Percentiles rank a stretch among this genome's conserved stretches.
These are phyloP conservation scores for Phocoena phocoena DNA, from an alignment of 2,113 vertebrate genomes.

Conservation along the genomic window DNA sequence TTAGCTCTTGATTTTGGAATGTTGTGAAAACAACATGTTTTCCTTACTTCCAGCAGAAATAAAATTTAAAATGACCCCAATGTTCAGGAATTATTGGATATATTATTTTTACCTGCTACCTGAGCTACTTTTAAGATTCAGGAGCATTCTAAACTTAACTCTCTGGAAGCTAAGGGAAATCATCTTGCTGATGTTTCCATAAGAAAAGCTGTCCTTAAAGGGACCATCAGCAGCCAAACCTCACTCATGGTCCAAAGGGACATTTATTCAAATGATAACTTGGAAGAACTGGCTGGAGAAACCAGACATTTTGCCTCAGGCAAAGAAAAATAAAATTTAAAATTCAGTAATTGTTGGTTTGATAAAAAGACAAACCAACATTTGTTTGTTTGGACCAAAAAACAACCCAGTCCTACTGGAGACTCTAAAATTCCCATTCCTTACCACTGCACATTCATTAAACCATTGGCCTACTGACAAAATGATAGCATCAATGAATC, in stretches of 20 bases:
- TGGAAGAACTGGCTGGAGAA: neutral
- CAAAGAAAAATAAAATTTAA: neutral
- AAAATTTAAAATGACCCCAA: neutral
- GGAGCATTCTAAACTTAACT: neutral
- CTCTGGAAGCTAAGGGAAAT: neutral
- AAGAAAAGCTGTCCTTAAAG: neutral
- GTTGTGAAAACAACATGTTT: neutral
- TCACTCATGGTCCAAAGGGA: neutral
- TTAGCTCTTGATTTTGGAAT: neutral
- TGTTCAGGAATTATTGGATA: neutral
- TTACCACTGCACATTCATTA: neutral
- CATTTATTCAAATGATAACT: neutral
- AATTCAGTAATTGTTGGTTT: neutral
- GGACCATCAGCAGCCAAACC: neutral
- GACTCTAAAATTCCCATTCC: neutral
- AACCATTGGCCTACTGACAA: neutral
- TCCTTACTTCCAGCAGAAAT: neutral
- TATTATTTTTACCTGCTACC: neutral
- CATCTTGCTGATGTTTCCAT: neutral
- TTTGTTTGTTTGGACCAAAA: neutral
- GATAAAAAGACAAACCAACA: neutral
- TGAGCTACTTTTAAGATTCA: neutral
- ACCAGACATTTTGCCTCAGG: neutral
- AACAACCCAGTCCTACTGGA: neutral
- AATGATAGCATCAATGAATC: neutral